phyloP scores from a whole-genome alignment of 2,113 vertebrate genomes.

The Hystrix cristata region DNA sequence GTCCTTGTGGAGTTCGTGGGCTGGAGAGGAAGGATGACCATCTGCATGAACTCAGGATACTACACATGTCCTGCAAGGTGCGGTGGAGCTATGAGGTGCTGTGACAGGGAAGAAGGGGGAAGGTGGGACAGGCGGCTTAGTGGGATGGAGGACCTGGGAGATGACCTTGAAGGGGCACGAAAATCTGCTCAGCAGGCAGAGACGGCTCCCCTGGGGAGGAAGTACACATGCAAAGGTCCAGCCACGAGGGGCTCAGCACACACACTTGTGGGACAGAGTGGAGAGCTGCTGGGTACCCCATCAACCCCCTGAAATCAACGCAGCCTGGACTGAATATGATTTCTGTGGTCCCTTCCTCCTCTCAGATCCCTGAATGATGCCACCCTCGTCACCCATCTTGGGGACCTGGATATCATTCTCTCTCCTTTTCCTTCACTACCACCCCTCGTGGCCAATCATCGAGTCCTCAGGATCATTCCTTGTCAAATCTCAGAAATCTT shows the following conservation, averaged over 20 bases:
- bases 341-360: neutral
- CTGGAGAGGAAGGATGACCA: neutral
- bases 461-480: neutral
- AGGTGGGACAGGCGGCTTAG: neutral
- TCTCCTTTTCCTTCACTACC: neutral
- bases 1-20: neutral
- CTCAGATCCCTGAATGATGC: neutral
- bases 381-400: neutral
- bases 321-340: neutral
- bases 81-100: neutral
- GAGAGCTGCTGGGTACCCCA: neutral
- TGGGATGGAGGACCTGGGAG: too few species aligned
- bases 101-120: neutral
- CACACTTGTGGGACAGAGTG: neutral
- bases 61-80: accelerated
- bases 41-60: neutral
- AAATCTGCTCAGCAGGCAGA: neutral
- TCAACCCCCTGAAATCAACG: accelerated
- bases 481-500: neutral
- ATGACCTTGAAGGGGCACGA: neutral
- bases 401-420: neutral
- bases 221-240: neutral
- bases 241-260: neutral
- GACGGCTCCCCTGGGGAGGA: neutral
- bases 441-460: neutral